These are phyloP conservation scores for Pangasianodon gigas DNA, from an alignment of 2,113 vertebrate genomes.

Conservation along the genomic window DNA sequence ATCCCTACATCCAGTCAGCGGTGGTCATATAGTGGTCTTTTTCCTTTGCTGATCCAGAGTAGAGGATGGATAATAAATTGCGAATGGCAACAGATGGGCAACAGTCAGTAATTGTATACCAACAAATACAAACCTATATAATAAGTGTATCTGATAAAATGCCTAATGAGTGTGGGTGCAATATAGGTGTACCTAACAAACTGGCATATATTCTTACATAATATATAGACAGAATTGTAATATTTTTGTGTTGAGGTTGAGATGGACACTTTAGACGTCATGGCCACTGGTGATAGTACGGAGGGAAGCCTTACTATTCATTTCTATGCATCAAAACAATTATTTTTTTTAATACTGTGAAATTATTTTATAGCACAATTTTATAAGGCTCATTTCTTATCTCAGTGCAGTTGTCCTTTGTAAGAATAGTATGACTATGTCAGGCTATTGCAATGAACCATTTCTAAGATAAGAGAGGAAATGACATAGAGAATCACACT, in stretches of 20 bases:
- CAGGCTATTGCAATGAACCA: background rate
- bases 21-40: background rate
- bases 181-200: background rate
- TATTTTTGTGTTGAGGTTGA: background rate
- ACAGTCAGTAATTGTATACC: background rate
- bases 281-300: background rate
- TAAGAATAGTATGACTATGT: background rate
- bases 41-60: background rate
- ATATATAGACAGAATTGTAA: background rate
- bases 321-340: background rate
- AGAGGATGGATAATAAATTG: background rate
- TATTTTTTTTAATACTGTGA: background rate
- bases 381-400: background rate
- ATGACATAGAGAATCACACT: background rate
- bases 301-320: background rate
- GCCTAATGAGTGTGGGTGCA: background rate
- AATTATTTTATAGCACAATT: background rate
- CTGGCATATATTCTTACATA: background rate
- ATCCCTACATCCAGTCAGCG: background rate
- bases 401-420: background rate
- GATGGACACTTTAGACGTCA: background rate
- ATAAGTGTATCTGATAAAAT: background rate
- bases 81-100: background rate
- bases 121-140: background rate
- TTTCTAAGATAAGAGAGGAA: background rate